These are phyloP conservation scores for Onychostruthus taczanowskii DNA, from an alignment of 2,113 vertebrate species.

Conservation along the genomic window DNA sequence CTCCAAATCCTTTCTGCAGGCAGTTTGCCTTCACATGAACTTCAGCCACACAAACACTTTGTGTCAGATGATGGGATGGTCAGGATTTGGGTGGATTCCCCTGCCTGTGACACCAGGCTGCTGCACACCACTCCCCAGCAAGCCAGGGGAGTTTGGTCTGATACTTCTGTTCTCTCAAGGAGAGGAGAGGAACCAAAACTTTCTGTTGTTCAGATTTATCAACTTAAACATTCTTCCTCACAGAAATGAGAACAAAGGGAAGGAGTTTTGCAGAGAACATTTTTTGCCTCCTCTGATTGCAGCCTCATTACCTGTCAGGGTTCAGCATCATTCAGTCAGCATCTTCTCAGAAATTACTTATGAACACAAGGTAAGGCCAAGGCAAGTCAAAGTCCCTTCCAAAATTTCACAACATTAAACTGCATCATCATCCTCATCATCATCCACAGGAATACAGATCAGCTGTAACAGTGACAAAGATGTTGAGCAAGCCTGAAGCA, in stretches of 20 bases:
- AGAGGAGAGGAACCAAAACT: neutral
- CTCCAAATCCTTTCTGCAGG: neutral
- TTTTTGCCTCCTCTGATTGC: neutral
- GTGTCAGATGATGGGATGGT: neutral
- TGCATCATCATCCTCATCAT: neutral
- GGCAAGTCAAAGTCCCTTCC: neutral
- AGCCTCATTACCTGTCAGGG: neutral
- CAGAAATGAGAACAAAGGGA: neutral
- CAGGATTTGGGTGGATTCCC: neutral
- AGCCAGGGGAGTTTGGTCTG: neutral
- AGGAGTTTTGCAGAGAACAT: neutral
- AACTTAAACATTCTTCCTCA: neutral
- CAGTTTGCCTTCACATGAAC: neutral
- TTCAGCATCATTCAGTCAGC: neutral
- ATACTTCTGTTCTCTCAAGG: neutral
- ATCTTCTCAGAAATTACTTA: neutral
- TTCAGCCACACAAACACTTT: accelerated
- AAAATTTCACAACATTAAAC: neutral
- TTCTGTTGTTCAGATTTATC: neutral
- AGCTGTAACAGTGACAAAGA: neutral
- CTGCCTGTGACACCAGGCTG: neutral
- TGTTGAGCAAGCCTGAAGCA: neutral
- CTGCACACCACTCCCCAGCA: neutral
- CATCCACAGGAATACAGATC: neutral
- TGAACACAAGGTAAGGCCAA: neutral